Evolutionary conservation across 1,140 invertebrate genomes (phyloP), one percentile per base, ranked within the genome.

Genomic region (Heliconius eleuchia): DNA sequence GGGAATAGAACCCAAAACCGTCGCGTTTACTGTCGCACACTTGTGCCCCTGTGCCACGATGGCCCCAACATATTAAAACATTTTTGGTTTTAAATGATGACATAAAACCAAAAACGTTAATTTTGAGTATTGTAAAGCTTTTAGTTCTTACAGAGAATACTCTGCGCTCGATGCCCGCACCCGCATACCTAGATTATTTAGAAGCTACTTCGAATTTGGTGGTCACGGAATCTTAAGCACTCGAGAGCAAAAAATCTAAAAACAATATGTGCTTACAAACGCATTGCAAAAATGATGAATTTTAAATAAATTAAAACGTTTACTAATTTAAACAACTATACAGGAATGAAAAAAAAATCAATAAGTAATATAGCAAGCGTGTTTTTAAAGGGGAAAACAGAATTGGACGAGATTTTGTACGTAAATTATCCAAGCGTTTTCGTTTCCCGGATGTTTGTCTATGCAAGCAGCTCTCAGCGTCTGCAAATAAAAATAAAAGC

Each of bases 401-500:
- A 66, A 30, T 66, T 66, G 27, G 30, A 66, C 60, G 60, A 66
- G 27, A 23, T 66, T 66, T 66, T 66, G 60, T 66, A 27, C 60
- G 23, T 66, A 66, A 55, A 72, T 37, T 70, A 37, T 60, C 60
- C 30, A 46, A 71, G 8, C 50, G 74, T 27, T 57, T 66, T 42
- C 23, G 73, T 37, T 66, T 71, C 46, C 37, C 81, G 80, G 76
- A 81, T 84, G 76, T 84, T 82, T 82, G 81, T 34, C 70, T 71
- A 80, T 77, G 74, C 76, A 50, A 52, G 52, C 76, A 23, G 76
- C 76, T 55, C 71, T 60, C 50, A 55, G 42, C 37, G 19, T 73
- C 72, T 73, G 79, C 73, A 82, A 84, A 84, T 82, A 84, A 82
- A 84, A 84, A 84, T 83, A 83, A 83, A 83, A 81, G 79, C 81